phyloP scores from a whole-genome alignment of 2,797 vertebrate species.

The Pangasius mekongensis region DNA sequence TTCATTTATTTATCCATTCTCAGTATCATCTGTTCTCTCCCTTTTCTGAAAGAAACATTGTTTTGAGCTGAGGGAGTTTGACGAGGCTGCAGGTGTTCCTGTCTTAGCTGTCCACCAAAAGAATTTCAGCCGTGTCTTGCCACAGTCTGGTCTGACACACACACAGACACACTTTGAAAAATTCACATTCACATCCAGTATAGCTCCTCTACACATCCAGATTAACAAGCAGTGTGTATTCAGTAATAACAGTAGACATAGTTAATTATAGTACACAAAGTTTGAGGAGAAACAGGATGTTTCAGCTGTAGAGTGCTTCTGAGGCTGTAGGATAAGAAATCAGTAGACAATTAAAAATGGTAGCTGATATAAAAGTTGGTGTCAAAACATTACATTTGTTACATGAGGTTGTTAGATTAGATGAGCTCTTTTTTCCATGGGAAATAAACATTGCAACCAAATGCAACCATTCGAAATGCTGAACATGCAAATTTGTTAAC shows the following conservation, averaged over 20 bases:
- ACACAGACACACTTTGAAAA: neutral
- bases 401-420: neutral
- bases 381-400: neutral
- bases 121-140: neutral
- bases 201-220: neutral
- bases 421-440: neutral
- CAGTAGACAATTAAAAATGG: neutral
- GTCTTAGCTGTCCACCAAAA: neutral
- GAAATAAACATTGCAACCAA: no score
- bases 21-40: neutral
- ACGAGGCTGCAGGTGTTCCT: neutral
- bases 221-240: neutral
- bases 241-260: neutral
- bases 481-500: no score
- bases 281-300: neutral
- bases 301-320: neutral
- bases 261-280: neutral
- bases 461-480: no score
- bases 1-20: neutral
- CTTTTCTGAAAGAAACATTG: slow-evolving; percentile 1
- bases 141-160: neutral
- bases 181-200: neutral
- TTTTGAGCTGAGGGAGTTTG: slow-evolving; percentile 1
- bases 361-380: no score
- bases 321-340: neutral